Conservation (phyloP, 2,797 vertebrate genomes). For the Rhinogobio ventralis region DNA sequence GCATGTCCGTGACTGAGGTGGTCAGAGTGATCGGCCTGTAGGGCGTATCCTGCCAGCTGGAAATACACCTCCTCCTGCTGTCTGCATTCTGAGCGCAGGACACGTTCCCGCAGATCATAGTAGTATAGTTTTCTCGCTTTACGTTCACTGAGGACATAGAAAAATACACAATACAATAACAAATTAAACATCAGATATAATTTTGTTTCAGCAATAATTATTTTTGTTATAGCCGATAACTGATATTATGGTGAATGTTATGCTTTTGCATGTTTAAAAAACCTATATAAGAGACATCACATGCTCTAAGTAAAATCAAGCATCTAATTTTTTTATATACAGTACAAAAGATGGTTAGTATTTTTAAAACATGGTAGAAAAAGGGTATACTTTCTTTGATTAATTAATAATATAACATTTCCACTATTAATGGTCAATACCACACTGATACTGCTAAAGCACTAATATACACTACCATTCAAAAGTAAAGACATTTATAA, state of each 20-base stretch:
- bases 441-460: not conserved
- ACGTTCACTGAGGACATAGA: conserved; percentile 74
- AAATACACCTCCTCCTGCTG: conserved; percentile 94
- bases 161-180: conserved; percentile 7
- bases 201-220: not conserved
- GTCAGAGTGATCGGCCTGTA: conserved; percentile 89
- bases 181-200: not conserved
- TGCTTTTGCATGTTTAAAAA: not conserved
- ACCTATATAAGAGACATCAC: no score
- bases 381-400: not conserved
- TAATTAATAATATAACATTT: not conserved
- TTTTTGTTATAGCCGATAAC: not conserved
- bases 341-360: not conserved
- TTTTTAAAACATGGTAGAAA: not conserved
- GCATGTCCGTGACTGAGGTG: conserved; percentile 66
- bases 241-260: not conserved
- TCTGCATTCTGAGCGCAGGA: conserved; percentile 85
- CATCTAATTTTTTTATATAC: not conserved
- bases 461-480: not conserved
- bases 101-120: conserved; percentile 85
- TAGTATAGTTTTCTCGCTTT: conserved; percentile 87
- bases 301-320: not conserved
- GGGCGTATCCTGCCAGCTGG: conserved; percentile 87
- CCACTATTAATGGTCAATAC: not conserved
- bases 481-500: not conserved